Percentiles rank a stretch among this genome's conserved stretches.
Conservation (phyloP, 2,888 invertebrate genomes). For the Temnothorax unifasciatus region DNA sequence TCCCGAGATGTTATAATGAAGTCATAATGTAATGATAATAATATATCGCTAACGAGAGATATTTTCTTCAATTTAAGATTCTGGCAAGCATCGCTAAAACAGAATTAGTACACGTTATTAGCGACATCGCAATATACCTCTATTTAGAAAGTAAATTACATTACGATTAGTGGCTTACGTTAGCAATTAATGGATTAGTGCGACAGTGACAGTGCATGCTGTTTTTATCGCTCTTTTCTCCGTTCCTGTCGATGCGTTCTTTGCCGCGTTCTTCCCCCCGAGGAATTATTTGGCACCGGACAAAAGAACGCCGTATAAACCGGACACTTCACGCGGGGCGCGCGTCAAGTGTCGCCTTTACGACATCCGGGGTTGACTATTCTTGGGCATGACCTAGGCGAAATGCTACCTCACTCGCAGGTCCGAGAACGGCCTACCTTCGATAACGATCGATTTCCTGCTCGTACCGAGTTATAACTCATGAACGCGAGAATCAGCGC, state of each 20-base stretch:
- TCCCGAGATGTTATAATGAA: neutral
- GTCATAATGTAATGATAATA: neutral
- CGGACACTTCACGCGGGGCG: neutral
- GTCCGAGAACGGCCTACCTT: constrained; percentile 15
- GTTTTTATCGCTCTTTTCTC: neutral
- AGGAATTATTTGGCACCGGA: neutral
- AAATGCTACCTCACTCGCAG: constrained; percentile 56
- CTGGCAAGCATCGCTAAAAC: neutral
- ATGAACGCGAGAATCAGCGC: constrained; percentile 45
- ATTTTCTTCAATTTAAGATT: neutral
- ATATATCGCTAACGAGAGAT: neutral
- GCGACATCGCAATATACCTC: neutral
- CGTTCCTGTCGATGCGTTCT: neutral
- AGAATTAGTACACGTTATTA: neutral
- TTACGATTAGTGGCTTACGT: neutral
- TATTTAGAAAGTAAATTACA: neutral
- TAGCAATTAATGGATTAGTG: neutral
- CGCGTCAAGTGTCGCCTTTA: constrained; percentile 19
- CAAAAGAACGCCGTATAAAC: neutral
- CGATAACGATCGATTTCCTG: constrained; percentile 51
- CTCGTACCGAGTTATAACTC: constrained; percentile 26
- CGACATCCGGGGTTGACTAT: constrained; percentile 57
- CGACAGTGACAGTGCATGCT: neutral
- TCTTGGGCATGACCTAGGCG: constrained; percentile 68
- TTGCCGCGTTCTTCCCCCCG: neutral